Evolutionary conservation across 2,113 vertebrate species (phyloP).

Genomic region (Alexandromys fortis): DNA sequence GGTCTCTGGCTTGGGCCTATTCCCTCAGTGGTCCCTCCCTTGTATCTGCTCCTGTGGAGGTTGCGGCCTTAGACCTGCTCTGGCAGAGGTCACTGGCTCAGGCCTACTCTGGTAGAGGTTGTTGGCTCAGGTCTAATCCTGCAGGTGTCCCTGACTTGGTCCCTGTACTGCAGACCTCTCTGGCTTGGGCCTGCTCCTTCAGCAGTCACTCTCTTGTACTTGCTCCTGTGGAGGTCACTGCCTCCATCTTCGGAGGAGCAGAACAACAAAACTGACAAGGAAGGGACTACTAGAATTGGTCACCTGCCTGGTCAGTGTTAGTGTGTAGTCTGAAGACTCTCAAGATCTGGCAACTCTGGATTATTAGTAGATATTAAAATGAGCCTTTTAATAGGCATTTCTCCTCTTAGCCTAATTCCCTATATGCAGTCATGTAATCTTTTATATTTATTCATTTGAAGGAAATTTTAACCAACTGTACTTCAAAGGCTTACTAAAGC

Average conservation of each 20-base stretch:
- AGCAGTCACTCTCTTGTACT: no score
- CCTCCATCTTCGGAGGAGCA: conserved; percentile 31
- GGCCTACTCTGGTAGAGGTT: no score
- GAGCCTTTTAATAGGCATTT: conserved; percentile 21
- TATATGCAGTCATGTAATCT: background rate
- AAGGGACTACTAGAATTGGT: conserved; percentile 57
- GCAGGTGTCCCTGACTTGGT: no score
- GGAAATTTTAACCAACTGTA: conserved; percentile 44
- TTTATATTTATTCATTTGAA: conserved; percentile 39
- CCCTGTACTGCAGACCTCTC: no score
- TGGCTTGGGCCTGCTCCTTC: no score
- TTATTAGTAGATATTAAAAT: conserved; percentile 72
- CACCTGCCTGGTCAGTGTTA: conserved; percentile 58
- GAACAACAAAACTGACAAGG: conserved; percentile 52
- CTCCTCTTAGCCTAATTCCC: conserved; percentile 33
- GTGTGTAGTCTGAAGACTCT: conserved; percentile 52
- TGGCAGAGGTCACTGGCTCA: no score
- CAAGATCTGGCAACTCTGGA: conserved; percentile 37
- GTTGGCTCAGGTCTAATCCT: no score
- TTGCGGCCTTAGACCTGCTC: no score
- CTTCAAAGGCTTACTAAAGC: conserved; percentile 46
- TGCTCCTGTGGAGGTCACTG: no score
- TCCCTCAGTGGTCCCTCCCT: no score
- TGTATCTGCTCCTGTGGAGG: no score
- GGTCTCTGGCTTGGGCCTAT: no score